Evolutionary conservation across 2,113 vertebrate genomes (phyloP).

Genomic region (Sminthopsis crassicaudata): DNA sequence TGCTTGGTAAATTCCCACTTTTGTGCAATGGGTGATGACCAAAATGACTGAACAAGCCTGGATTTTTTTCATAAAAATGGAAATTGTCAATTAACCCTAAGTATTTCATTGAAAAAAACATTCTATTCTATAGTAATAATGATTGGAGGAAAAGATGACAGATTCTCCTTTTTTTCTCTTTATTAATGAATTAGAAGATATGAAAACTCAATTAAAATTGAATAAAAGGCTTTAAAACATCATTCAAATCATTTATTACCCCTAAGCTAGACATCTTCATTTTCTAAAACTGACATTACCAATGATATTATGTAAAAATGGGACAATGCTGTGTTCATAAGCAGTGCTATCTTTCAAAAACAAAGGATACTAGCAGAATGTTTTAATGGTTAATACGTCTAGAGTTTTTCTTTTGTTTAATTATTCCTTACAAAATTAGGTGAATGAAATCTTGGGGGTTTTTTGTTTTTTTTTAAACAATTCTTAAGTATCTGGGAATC

Average conservation of each 20-base stretch:
- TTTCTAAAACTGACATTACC: neutral
- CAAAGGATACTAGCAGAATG: neutral
- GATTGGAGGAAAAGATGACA: neutral
- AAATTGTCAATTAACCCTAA: neutral
- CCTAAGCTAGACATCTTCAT: neutral
- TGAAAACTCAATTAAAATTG: slow-evolving; percentile 27
- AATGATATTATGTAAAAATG: neutral
- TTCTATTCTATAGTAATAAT: neutral
- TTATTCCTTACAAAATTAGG: neutral
- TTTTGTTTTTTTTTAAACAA: neutral
- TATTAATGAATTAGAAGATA: slow-evolving; percentile 8
- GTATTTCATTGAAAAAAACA: neutral
- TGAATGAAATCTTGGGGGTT: neutral
- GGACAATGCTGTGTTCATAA: neutral
- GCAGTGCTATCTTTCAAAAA: neutral
- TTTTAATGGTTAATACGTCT: neutral
- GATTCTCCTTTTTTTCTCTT: neutral
- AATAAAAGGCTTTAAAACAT: slow-evolving; percentile 8
- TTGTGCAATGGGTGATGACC: neutral
- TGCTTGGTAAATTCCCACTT: neutral
- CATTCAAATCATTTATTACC: neutral
- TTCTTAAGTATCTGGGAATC: neutral
- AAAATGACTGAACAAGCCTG: neutral
- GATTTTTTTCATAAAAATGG: slow-evolving; percentile 16
- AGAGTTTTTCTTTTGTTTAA: neutral